phyloP scores from a whole-genome alignment of 2,888 invertebrate genomes.

The Lasius platythorax region DNA sequence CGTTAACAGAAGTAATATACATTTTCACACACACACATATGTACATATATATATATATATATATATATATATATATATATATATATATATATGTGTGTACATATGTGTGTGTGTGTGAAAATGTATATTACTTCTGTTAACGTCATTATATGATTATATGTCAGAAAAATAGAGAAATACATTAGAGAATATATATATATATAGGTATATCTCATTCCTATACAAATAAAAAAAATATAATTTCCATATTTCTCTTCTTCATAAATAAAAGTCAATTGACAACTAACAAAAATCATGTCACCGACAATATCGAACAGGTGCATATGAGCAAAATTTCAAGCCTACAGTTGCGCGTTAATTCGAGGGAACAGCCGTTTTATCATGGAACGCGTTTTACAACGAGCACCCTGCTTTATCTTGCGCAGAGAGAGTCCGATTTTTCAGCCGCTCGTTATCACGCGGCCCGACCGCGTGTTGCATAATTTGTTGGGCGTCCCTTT shows the following conservation, averaged over 20 bases:
- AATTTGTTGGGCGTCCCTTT: constrained; percentile 58
- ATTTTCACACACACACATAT: too few species aligned
- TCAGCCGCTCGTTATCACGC: constrained; percentile 62
- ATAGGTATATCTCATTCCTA: background rate
- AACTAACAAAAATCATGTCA: background rate
- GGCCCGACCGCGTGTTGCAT: constrained; percentile 48
- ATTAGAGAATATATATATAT: too few species aligned
- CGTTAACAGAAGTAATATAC: too few species aligned
- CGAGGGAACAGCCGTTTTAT: constrained; percentile 43
- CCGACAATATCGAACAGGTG: background rate
- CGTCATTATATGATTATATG: too few species aligned
- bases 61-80: too few species aligned
- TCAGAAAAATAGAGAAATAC: too few species aligned
- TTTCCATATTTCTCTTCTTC: background rate
- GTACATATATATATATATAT: too few species aligned
- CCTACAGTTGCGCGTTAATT: constrained; percentile 16
- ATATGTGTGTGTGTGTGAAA: too few species aligned
- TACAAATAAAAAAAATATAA: background rate
- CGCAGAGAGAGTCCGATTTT: constrained; percentile 60
- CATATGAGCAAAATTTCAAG: constrained; percentile 13
- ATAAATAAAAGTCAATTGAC: constrained; percentile 6
- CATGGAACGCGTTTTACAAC: constrained; percentile 38
- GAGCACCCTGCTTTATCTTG: constrained; percentile 50
- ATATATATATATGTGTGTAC: too few species aligned
- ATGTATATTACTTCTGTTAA: too few species aligned